These are phyloP conservation scores for Chlorocebus sabaeus DNA, from an alignment of 2,113 vertebrate genomes.

Conservation along the genomic window DNA sequence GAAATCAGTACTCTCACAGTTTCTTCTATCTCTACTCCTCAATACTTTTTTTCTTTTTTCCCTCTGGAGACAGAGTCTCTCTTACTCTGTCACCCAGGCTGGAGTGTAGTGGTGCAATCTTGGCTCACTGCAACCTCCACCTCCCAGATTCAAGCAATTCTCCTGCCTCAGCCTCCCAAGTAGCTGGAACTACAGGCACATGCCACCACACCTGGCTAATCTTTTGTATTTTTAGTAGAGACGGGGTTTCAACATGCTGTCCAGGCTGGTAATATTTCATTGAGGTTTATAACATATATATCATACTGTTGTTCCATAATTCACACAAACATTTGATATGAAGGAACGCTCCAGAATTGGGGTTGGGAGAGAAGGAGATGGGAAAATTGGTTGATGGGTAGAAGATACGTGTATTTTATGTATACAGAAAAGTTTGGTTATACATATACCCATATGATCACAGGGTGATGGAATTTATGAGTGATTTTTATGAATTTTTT, in stretches of 20 bases:
- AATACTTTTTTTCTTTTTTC: not conserved
- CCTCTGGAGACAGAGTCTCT: too few relatives aligned
- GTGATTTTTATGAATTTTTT: not conserved
- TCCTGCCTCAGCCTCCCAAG: too few relatives aligned
- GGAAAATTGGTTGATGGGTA: not conserved
- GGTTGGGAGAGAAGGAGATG: not conserved
- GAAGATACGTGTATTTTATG: not conserved
- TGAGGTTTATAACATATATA: not conserved
- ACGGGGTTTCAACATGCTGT: too few relatives aligned
- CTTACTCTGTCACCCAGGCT: too few relatives aligned
- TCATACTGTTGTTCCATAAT: not conserved
- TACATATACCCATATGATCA: not conserved
- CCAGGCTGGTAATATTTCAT: not conserved
- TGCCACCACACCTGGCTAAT: too few relatives aligned
- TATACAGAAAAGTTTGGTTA: not conserved
- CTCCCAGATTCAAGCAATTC: too few relatives aligned
- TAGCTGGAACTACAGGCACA: too few relatives aligned
- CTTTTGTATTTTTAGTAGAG: too few relatives aligned
- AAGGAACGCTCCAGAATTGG: not conserved
- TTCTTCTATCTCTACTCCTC: not conserved
- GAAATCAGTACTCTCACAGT: not conserved
- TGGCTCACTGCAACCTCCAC: too few relatives aligned
- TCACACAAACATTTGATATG: not conserved
- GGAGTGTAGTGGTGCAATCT: too few relatives aligned
- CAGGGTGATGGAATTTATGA: not conserved